Conservation (phyloP, 2,113 vertebrate genomes). For the Cisticola juncidis region DNA sequence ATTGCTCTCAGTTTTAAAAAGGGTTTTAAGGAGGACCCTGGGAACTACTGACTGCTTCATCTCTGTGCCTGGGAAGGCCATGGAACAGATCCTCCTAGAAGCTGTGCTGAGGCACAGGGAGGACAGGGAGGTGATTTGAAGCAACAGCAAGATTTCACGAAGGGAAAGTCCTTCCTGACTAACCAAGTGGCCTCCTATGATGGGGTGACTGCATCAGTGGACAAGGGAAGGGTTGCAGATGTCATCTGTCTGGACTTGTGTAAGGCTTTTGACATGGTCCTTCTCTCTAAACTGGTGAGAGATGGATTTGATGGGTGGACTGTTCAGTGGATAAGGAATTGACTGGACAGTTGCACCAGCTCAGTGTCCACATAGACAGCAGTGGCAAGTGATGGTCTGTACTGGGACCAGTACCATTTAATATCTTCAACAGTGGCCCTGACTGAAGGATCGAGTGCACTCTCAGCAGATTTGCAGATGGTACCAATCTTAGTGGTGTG, state of each 20-base stretch:
- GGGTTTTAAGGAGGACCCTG: background rate
- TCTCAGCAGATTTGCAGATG: background rate
- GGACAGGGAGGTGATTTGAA: background rate
- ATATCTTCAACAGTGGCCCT: background rate
- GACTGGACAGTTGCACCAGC: background rate
- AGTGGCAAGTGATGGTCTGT: background rate
- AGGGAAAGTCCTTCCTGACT: background rate
- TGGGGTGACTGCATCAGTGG: background rate
- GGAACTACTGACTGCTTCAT: background rate
- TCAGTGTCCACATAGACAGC: background rate
- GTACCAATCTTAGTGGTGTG: background rate
- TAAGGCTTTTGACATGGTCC: rapidly evolving
- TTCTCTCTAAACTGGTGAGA: background rate
- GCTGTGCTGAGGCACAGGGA: background rate
- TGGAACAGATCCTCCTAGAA: background rate
- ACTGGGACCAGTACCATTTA: background rate
- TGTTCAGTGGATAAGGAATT: background rate
- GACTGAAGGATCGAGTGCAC: rapidly evolving
- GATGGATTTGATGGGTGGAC: background rate
- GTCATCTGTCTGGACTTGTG: background rate
- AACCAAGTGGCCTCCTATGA: background rate
- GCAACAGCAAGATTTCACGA: background rate
- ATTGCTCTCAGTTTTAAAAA: background rate
- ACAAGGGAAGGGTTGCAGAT: background rate
- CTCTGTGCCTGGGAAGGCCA: background rate